These are phyloP conservation scores for Gonocerus acuteangulatus DNA, from an alignment of 2,888 invertebrate genomes.

Conservation along the genomic window DNA sequence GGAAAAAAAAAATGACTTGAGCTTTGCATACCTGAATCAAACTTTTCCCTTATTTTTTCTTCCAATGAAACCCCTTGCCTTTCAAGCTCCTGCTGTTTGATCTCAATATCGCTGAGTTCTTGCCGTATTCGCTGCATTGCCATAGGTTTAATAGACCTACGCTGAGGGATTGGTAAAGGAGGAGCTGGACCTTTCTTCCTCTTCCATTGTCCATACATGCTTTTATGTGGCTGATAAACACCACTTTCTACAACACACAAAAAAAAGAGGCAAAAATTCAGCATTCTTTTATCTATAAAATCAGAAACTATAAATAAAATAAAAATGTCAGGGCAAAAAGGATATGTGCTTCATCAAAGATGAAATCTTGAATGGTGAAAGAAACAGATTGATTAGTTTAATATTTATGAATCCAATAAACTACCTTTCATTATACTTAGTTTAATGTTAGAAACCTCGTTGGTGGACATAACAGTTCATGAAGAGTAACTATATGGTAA, in stretches of 20 bases:
- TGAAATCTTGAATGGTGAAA: too few species aligned
- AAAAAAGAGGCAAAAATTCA: too few species aligned
- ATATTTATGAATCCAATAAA: too few species aligned
- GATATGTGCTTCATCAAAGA: too few species aligned
- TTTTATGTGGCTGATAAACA: slow-evolving; percentile 47
- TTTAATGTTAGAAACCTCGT: too few species aligned
- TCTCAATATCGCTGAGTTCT: slow-evolving; percentile 73
- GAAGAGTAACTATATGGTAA: too few species aligned
- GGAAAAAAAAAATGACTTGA: too few species aligned
- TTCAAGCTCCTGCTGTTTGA: slow-evolving; percentile 81
- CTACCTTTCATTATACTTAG: too few species aligned
- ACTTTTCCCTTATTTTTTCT: slow-evolving; percentile 76
- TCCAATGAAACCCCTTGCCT: slow-evolving; percentile 85
- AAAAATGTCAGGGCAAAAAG: background rate
- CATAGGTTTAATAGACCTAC: slow-evolving; percentile 51
- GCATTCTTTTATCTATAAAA: too few species aligned
- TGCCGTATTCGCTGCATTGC: slow-evolving; percentile 51
- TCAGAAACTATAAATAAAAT: too few species aligned
- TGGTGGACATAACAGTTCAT: too few species aligned
- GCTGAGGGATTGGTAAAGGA: slow-evolving; percentile 56
- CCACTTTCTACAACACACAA: slow-evolving; percentile 19
- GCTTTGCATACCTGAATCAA: slow-evolving; percentile 49
- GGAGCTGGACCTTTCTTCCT: slow-evolving; percentile 72
- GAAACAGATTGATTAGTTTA: too few species aligned
- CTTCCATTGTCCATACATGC: slow-evolving; percentile 61